phyloP scores from a whole-genome alignment of 35 echinoderm and acorn worm genomes.

The Chiridota heheva region DNA sequence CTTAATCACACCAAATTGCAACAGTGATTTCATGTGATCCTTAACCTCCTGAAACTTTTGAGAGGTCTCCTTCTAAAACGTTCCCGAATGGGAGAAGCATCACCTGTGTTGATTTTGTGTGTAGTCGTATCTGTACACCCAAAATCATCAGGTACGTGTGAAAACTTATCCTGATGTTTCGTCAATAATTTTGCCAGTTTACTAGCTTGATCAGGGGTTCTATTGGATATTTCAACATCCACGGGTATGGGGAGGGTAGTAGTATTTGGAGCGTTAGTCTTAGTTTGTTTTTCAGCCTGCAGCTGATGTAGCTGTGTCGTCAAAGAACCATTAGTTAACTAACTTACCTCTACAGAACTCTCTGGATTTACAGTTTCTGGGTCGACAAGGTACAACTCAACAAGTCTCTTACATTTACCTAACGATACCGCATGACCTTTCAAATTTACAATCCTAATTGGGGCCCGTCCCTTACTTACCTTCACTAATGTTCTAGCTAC shows the following conservation, averaged over 20 bases:
- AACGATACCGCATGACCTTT: background rate
- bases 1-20: conserved; percentile 40
- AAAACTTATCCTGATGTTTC: background rate
- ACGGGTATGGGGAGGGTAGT: background rate
- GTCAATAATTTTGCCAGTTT: background rate
- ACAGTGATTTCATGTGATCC: conserved; percentile 33
- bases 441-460: background rate
- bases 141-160: background rate
- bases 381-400: background rate
- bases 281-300: background rate
- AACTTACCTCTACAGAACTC: background rate
- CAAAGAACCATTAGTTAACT: no score
- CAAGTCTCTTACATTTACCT: background rate
- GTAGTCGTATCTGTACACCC: background rate
- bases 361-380: no score
- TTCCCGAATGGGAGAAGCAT: background rate
- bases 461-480: background rate
- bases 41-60: conserved; percentile 66
- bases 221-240: background rate
- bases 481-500: background rate
- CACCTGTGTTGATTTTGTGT: conserved; percentile 2
- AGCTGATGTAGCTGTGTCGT: background rate
- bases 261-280: background rate
- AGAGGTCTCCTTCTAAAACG: conserved; percentile 8
- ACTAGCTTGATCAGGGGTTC: background rate